These are phyloP conservation scores for Ferrisia virgata DNA, from an alignment of 2,888 invertebrate species.

Conservation along the genomic window DNA sequence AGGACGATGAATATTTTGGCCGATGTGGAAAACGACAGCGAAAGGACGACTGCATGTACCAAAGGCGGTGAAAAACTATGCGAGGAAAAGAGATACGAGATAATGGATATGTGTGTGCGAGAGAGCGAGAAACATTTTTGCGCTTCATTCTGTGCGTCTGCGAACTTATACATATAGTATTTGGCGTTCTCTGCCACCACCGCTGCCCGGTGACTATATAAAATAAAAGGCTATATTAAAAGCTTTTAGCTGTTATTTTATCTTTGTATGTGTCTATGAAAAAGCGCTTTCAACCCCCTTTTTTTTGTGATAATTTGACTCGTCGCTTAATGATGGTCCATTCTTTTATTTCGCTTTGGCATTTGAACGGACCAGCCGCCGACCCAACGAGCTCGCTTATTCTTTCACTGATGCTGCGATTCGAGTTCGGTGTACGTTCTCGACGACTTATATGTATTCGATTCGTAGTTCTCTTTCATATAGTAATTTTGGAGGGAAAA, in stretches of 20 bases:
- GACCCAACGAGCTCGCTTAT: background rate
- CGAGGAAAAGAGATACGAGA: background rate
- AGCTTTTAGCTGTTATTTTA: conserved; percentile 33
- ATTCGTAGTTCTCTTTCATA: no score
- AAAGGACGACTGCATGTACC: background rate
- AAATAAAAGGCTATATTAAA: conserved; percentile 33
- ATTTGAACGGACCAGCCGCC: background rate
- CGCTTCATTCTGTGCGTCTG: background rate
- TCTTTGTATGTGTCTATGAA: conserved; percentile 11
- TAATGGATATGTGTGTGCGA: no score
- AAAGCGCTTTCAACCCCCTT: background rate
- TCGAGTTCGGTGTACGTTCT: background rate
- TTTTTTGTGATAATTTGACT: conserved; percentile 18
- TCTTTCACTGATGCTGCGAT: background rate
- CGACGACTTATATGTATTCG: no score
- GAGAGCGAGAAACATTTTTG: background rate
- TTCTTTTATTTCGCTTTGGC: conserved; percentile 13
- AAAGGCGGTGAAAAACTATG: background rate
- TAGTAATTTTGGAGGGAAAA: no score
- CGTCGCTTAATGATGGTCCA: conserved; percentile 22
- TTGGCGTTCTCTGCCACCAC: background rate
- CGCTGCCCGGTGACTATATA: background rate
- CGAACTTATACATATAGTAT: background rate
- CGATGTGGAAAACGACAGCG: background rate
- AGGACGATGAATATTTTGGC: background rate